Percentiles rank a stretch among this genome's conserved stretches.
These are phyloP conservation scores for Caenorhabditis plicata DNA, from an alignment of 2,888 invertebrate species.

Conservation along the genomic window DNA sequence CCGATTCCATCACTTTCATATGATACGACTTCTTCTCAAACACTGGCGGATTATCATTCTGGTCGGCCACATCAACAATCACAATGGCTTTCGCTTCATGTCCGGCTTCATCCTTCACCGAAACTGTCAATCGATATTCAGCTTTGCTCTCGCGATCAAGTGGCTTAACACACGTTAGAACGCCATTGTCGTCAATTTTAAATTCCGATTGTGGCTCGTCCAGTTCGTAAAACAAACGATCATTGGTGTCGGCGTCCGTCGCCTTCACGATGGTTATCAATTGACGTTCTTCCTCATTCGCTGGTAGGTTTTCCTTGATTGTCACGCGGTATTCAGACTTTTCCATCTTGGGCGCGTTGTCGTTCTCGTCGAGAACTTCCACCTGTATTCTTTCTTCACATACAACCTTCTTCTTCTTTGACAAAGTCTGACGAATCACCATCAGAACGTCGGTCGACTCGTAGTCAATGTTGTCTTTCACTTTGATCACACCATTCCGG, in stretches of 20 bases:
- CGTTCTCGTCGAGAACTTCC: slow-evolving; percentile 66
- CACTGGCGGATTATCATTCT: slow-evolving; percentile 68
- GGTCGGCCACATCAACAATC: slow-evolving; percentile 58
- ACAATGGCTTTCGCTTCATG: no score
- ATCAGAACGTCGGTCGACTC: slow-evolving; percentile 8
- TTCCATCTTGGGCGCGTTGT: slow-evolving; percentile 65
- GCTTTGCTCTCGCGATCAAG: slow-evolving; percentile 83
- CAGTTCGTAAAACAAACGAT: slow-evolving; percentile 1
- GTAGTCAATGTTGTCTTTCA: slow-evolving; percentile 14
- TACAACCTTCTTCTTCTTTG: slow-evolving; percentile 1
- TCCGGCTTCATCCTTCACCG: slow-evolving; percentile 72
- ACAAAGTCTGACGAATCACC: slow-evolving; percentile 1
- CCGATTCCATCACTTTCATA: slow-evolving; percentile 46
- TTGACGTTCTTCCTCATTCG: slow-evolving; percentile 26
- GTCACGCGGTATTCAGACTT: slow-evolving; percentile 17
- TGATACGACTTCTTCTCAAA: slow-evolving; percentile 55
- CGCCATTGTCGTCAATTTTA: slow-evolving; percentile 83
- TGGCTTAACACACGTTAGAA: slow-evolving; percentile 81
- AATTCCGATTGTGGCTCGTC: slow-evolving; percentile 71
- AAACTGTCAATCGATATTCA: slow-evolving; percentile 35
- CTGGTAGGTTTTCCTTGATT: slow-evolving; percentile 50
- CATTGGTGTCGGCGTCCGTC: slow-evolving; percentile 34
- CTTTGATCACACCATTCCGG: slow-evolving; percentile 23
- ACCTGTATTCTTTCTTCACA: slow-evolving; percentile 20
- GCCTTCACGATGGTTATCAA: slow-evolving; percentile 50